These are phyloP conservation scores for Pachypsylla venusta DNA, from an alignment of 1,140 invertebrate species.

Conservation along the genomic window DNA sequence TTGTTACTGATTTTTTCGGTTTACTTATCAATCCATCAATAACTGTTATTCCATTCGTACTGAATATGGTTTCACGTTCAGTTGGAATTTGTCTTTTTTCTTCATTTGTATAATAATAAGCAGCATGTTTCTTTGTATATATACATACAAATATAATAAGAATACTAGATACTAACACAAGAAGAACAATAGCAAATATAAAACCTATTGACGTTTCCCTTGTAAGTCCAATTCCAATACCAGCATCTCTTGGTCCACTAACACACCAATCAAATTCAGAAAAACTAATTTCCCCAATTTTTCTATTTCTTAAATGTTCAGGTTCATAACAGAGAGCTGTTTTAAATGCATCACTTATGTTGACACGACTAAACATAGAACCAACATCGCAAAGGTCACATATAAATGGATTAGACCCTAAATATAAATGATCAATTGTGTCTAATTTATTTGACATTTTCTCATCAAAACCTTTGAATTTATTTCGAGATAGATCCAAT, in stretches of 20 bases:
- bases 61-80: constrained; percentile 16
- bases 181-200: constrained; percentile 32
- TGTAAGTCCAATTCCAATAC: constrained; percentile 3
- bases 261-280: constrained; percentile 38
- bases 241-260: constrained; percentile 17
- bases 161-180: constrained; percentile 29
- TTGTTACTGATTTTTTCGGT: constrained; percentile 26
- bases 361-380: constrained; percentile 36
- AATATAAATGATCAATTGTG: constrained; percentile 32
- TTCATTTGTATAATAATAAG: constrained; percentile 53
- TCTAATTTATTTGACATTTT: constrained; percentile 38
- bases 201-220: not conserved
- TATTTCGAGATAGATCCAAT: constrained; percentile 46
- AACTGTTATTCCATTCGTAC: constrained; percentile 22
- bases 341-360: constrained; percentile 30
- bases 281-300: constrained; percentile 34
- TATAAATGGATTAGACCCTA: constrained; percentile 47
- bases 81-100: constrained; percentile 16
- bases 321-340: constrained; percentile 8
- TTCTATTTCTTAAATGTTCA: not conserved
- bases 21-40: constrained; percentile 19
- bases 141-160: constrained; percentile 30
- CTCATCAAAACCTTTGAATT: constrained; percentile 40
- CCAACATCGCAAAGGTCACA: constrained; percentile 48
- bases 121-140: constrained; percentile 44